Evolutionary conservation across 2,888 invertebrate species (phyloP).

Genomic region (Habroteleia sp.): DNA sequence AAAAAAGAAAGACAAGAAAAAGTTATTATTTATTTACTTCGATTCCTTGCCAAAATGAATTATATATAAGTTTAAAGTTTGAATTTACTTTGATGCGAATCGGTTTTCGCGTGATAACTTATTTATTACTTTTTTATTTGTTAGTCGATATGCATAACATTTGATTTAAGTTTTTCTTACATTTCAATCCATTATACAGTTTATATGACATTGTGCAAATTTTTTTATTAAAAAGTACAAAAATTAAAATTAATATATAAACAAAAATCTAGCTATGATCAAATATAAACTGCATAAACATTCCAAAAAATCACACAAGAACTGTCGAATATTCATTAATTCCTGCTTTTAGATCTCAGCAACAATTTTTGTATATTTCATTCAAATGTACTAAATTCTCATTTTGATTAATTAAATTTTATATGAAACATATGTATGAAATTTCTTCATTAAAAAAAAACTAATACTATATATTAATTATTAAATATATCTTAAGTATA

Average conservation of each 20-base stretch:
- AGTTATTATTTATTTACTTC: background rate
- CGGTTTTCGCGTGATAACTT: slow-evolving; percentile 2
- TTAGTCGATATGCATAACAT: slow-evolving; percentile 32
- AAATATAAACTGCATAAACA: background rate
- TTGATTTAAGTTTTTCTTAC: slow-evolving; percentile 12
- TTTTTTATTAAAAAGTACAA: background rate
- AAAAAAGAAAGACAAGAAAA: background rate
- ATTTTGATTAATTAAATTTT: too few relatives aligned
- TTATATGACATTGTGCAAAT: slow-evolving; percentile 6
- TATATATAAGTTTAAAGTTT: background rate
- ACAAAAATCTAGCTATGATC: too few relatives aligned
- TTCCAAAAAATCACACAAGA: too few relatives aligned
- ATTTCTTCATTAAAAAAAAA: background rate
- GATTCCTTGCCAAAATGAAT: background rate
- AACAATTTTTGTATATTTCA: too few relatives aligned
- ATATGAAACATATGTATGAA: too few relatives aligned
- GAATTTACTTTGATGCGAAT: slow-evolving; percentile 37
- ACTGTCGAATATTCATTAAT: too few relatives aligned
- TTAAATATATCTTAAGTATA: slow-evolving; percentile 6
- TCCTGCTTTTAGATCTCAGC: too few relatives aligned
- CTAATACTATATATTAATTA: slow-evolving; percentile 9
- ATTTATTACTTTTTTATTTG: slow-evolving; percentile 2
- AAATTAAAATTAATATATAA: too few relatives aligned
- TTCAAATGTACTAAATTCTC: too few relatives aligned
- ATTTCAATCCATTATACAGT: slow-evolving; percentile 1